Base-by-base conservation (phyloP, 2,888 invertebrate genomes). In the Pachliopta kotzebuea region DNA sequence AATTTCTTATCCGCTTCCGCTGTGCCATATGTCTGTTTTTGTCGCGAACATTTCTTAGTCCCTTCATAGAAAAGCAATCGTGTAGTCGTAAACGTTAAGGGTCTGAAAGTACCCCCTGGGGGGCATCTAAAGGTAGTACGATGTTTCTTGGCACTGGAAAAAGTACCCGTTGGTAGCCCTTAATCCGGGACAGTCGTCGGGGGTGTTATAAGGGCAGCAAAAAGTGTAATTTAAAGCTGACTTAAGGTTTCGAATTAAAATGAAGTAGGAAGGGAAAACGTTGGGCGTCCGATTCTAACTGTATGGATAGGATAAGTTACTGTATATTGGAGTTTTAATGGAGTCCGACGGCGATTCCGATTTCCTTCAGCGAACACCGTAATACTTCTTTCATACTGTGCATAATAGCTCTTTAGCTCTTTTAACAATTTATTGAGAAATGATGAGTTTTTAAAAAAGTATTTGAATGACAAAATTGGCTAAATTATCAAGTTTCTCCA, bases 21-120 rank as follows among this genome's bases (percentile, higher is more conserved):
- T 71, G 77, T 72, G 68, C 77, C 88, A 89, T 85, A 86, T 88
- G 89, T 80, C 80, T 80, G 81, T 85, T 87, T 84, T 84, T 86
- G 85, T 78, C 81, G 75, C 79, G 81, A 79, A 78, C 81, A 78
- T 84, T 79, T 81, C 80, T 75, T 76, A 80, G 84, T 77, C 85
- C 90, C 89, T 90, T 91, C 90, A 90, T 90, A 87, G 90, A 90
- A 91, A 91, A 92, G 93, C 93, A 93, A 93, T 93, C 93, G 93
- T 89, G 89, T 90, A 90, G 92, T 92, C 92, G 93, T 93, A 93
- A 93, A 93, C 89, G 92, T 92, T 92, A 92, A 91, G 90, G 92
- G 91, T 86, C 87, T 80, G 78, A 81, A 91, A 93, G 86, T 77
- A 88, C 92, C 88, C 93, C 92, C 93, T 80, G 75, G 92, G 93